phyloP scores from a whole-genome alignment of 37 sponge, comb jelly and placozoan species.

The Corticium candelabrum region DNA sequence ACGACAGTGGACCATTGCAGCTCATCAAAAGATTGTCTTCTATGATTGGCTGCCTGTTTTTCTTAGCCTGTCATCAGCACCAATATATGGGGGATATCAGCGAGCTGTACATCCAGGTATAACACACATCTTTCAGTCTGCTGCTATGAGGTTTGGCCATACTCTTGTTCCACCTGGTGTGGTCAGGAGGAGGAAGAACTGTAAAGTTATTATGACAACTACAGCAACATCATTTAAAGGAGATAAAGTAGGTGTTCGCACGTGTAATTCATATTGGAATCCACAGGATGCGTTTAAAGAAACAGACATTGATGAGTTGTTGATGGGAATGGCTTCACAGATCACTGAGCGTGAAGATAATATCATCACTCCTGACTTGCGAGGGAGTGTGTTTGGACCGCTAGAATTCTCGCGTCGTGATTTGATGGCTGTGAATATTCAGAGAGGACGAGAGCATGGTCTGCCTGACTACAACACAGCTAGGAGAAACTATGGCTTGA shows the following conservation, averaged over 20 bases:
- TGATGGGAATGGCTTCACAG: conserved; percentile 73
- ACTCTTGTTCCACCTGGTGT: conserved; percentile 87
- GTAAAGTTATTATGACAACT: too few relatives aligned
- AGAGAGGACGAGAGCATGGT: conserved; percentile 91
- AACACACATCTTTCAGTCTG: conserved; percentile 85
- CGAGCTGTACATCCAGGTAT: conserved; percentile 72
- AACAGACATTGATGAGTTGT: conserved; percentile 55
- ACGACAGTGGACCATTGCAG: conserved; percentile 85
- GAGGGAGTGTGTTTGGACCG: conserved; percentile 82
- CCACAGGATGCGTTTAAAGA: conserved; percentile 51
- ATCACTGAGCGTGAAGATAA: conserved; percentile 75
- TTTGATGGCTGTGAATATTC: conserved; percentile 86
- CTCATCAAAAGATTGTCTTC: conserved; percentile 77
- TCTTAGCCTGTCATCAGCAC: conserved; percentile 18
- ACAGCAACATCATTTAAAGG: too few relatives aligned
- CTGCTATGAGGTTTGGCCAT: conserved; percentile 94
- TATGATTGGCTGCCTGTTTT: conserved; percentile 79
- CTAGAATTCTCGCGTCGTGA: conserved; percentile 85
- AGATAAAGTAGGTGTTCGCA: too few relatives aligned
- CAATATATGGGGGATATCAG: conserved; percentile 43
- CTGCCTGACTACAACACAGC: conserved; percentile 85
- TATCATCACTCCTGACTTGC: conserved; percentile 79
- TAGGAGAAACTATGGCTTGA: conserved; percentile 59
- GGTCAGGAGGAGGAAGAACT: conserved; percentile 45
- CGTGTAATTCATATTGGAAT: conserved; percentile 89